Evolutionary conservation across 2,797 vertebrate species (phyloP), one percentile per base, ranked within the genome.

Genomic region (Gymnopithys bicolor): DNA sequence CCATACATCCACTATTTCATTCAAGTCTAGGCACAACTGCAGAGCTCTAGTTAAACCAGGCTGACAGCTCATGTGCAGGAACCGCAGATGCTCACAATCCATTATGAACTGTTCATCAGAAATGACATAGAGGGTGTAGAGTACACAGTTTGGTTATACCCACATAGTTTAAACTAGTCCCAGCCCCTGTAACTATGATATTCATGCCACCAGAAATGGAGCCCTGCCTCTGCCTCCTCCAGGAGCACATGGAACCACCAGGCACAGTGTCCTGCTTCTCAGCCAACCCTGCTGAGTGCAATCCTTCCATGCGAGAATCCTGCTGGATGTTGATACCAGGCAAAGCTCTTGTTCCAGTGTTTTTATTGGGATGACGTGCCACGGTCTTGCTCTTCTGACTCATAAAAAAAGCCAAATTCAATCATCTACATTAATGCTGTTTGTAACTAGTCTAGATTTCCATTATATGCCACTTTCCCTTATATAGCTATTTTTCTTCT

Each of bases 401-500:
- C 84, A 82, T 37, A 73, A 80, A 91, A 73, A 80, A 91, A 48
- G 1, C 2, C 46, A 33, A 84, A 76, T 69, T 82, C 45, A 93
- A 21, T 84, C 13, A 2, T 67, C 63, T 83, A 30, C 24, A n/a
- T 19, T 41, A 77, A 53, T 39, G 52, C 5, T 88, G 49, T 77
- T 87, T 78, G 70, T 63, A 84, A 55, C 33, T 62, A 56, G 39
- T 58, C 90, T 52, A 73, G 45, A 35, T 79, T 84, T 78, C 39
- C 48, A 59, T 84, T 59, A 85, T 79, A 70, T 63, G 39, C 51
- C 25, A 39, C 52, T 85, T 90, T 76, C 16, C 77, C 84, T 93
- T 90, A 82, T 90, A 90, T 52, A 96, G 70, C 43, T 95, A 9
- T 70, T 94, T 78, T 92, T 82, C 55, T 79, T 76, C 16, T 23